These are phyloP conservation scores for Atherinosoma microstoma DNA, from an alignment of 2,797 vertebrate species.

Conservation along the genomic window DNA sequence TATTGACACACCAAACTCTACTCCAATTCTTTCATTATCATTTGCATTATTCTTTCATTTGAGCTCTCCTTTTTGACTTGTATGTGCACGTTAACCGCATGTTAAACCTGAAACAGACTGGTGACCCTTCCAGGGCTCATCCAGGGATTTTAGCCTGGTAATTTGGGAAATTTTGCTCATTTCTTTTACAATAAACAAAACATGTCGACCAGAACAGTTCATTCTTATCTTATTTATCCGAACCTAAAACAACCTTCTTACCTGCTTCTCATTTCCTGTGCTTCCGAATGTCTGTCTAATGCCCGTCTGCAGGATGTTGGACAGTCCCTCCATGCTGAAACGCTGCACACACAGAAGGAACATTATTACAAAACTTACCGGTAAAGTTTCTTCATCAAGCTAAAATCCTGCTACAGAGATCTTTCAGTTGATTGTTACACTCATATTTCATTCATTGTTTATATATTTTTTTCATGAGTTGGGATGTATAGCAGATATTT, in stretches of 20 bases:
- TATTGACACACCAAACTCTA: too few species aligned
- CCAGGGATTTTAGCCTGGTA: neutral
- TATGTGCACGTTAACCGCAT: too few species aligned
- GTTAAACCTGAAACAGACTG: too few species aligned
- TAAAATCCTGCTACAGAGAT: neutral
- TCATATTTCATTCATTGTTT: neutral
- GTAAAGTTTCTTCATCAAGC: neutral
- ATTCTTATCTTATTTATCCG: too few species aligned
- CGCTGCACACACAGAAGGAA: conserved; percentile 79
- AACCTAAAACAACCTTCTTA: conserved; percentile 49
- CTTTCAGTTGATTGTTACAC: neutral
- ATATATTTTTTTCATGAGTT: neutral
- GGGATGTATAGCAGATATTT: neutral
- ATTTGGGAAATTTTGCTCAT: neutral
- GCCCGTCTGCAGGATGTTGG: conserved; percentile 94
- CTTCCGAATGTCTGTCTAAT: conserved; percentile 97
- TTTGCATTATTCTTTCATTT: too few species aligned
- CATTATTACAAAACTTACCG: neutral
- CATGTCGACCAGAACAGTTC: too few species aligned
- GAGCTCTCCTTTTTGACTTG: too few species aligned
- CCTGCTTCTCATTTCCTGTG: conserved; percentile 93
- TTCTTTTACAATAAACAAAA: too few species aligned
- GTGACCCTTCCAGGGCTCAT: too few species aligned
- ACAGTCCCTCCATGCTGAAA: conserved; percentile 99
- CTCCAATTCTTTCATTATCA: too few species aligned